Evolutionary conservation across 2,113 vertebrate species (phyloP).

Genomic region (Spheniscus mendiculus): DNA sequence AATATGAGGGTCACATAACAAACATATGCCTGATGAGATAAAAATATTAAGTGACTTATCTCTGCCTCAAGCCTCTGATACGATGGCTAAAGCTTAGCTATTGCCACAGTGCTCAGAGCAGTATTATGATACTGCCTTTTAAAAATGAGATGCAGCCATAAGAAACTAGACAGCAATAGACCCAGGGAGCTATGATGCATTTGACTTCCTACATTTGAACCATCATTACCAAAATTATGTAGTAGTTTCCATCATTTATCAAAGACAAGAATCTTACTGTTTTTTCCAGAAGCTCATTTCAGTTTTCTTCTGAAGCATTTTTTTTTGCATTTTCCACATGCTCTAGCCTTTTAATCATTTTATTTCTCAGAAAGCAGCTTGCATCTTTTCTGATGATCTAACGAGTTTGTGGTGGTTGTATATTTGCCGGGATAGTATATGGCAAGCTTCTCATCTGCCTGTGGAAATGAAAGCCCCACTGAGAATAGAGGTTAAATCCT

Average conservation of each 20-base stretch:
- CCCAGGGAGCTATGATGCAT: neutral
- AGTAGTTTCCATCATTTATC: neutral
- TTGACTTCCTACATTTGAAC: neutral
- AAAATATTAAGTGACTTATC: neutral
- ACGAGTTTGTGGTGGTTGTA: rapidly evolving
- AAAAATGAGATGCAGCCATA: neutral
- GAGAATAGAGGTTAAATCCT: neutral
- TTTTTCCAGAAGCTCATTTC: neutral
- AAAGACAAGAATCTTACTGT: neutral
- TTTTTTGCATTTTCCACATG: neutral
- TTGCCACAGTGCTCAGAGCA: neutral
- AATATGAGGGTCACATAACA: neutral
- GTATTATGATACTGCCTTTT: neutral
- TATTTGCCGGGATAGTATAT: neutral
- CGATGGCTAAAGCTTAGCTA: neutral
- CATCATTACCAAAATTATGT: neutral
- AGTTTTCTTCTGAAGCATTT: neutral
- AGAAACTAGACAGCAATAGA: neutral
- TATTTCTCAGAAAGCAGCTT: neutral
- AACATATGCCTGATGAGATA: neutral
- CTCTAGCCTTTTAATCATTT: neutral
- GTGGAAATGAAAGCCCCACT: neutral
- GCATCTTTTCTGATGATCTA: neutral
- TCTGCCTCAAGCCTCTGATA: neutral
- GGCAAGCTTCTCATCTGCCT: neutral